Base-by-base conservation (phyloP, 2,888 invertebrate genomes). In the Corythucha ciliata region DNA sequence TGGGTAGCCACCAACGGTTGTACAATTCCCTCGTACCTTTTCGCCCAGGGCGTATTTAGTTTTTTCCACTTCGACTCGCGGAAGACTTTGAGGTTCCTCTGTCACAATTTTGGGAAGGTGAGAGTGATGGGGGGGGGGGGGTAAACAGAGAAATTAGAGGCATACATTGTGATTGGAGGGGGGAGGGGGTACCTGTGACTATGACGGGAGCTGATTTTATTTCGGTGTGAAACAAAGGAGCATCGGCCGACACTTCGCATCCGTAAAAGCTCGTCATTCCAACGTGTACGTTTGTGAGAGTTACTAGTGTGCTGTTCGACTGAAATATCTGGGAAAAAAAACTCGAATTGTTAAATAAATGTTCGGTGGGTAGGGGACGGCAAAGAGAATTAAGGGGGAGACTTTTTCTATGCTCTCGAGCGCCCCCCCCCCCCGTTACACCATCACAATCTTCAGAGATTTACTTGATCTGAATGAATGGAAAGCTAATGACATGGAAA, bases 171-270 rank as follows among this genome's bases (percentile, higher is more conserved):
- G n/a, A n/a, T n/a, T n/a, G n/a, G n/a, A n/a, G n/a, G n/a, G n/a
- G n/a, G n/a, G n/a, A n/a, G n/a, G n/a, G n/a, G n/a, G n/a, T 64
- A 81, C 82, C 81, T 57, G 79, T 80, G 41, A 83, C 78, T 58
- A 78, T 77, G 66, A 82, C 77, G 6, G 72, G 73, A 3, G 79
- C 77, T 1, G 74, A 71, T 60, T 74, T 69, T 62, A 79, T 77
- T 59, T 75, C 74, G 0, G 82, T 82, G 67, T 82, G 81, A 66
- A 81, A 82, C 39, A 75, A 70, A 0, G 81, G 81, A 1, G 76
- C 76, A 61, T 82, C 82, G 1, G 80, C 81, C 0, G 82, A 79
- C 48, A 83, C 81, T 64, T 82, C 82, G 65, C 83, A 83, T 67
- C 78, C 80, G 71, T 80, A 83, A 58, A 71, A 69, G 2, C 82